Evolutionary conservation across 2,888 invertebrate genomes (phyloP).

Genomic region (Candidula unifasciata): DNA sequence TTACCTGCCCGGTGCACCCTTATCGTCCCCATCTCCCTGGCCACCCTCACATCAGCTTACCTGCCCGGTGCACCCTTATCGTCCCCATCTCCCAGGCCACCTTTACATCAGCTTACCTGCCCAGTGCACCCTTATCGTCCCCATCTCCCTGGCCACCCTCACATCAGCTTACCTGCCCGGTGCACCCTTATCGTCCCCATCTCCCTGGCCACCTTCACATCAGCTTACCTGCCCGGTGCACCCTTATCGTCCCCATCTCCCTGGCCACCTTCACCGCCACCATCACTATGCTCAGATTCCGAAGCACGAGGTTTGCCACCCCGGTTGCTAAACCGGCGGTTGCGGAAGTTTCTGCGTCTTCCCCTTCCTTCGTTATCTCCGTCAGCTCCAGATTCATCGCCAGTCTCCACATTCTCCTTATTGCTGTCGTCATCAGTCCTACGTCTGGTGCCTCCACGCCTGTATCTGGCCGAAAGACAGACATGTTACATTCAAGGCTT

Average conservation of each 20-base stretch:
- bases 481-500: too few species aligned
- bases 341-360: constrained; percentile 56
- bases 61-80: too few species aligned
- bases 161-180: too few species aligned
- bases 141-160: too few species aligned
- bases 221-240: constrained; percentile 49
- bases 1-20: too few species aligned
- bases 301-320: constrained; percentile 52
- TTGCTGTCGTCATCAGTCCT: constrained; percentile 59
- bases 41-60: too few species aligned
- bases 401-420: constrained; percentile 60
- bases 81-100: too few species aligned
- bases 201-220: background rate
- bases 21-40: too few species aligned
- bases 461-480: constrained; percentile 44
- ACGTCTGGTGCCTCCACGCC: constrained; percentile 52
- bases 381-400: constrained; percentile 57
- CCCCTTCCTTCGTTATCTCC: constrained; percentile 56
- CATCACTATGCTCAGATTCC: constrained; percentile 56
- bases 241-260: constrained; percentile 57
- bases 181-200: too few species aligned
- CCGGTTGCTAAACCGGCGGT: constrained; percentile 53
- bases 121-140: too few species aligned
- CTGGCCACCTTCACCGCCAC: constrained; percentile 48
- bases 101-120: too few species aligned